phyloP scores from a whole-genome alignment of 2,888 invertebrate genomes.

The Cetonia aurata region DNA sequence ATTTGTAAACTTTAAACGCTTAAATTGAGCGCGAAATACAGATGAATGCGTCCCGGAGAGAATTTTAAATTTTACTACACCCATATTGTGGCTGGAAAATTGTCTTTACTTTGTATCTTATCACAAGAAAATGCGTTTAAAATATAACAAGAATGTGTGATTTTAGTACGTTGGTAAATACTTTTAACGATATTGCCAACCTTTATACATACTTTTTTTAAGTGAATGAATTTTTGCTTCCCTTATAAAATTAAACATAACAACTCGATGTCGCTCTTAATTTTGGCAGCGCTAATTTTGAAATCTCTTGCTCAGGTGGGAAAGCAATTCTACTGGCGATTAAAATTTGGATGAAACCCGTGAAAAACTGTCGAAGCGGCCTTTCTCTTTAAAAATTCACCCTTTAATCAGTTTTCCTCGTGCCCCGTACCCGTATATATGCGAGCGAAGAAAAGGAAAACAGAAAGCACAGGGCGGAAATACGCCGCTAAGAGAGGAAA shows the following conservation, averaged over 20 bases:
- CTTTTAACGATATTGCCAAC: no score
- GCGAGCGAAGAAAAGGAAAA: constrained; percentile 4
- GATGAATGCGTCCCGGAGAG: background rate
- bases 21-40: constrained; percentile 30
- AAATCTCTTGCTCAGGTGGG: background rate
- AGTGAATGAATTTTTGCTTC: no score
- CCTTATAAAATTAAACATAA: no score
- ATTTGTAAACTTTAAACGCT: constrained; percentile 28
- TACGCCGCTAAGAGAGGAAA: background rate
- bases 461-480: constrained; percentile 1
- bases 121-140: background rate
- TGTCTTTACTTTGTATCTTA: background rate
- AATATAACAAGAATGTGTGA: background rate
- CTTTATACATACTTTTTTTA: no score
- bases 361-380: constrained; percentile 4
- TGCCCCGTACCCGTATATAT: background rate
- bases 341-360: background rate
- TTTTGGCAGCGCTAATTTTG: background rate
- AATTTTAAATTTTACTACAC: no score
- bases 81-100: no score
- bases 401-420: constrained; percentile 21
- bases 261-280: no score
- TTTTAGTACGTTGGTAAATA: no score
- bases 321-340: background rate
- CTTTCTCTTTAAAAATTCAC: constrained; percentile 19